phyloP scores from a whole-genome alignment of 2,888 invertebrate species.

The Temnothorax ravouxi region DNA sequence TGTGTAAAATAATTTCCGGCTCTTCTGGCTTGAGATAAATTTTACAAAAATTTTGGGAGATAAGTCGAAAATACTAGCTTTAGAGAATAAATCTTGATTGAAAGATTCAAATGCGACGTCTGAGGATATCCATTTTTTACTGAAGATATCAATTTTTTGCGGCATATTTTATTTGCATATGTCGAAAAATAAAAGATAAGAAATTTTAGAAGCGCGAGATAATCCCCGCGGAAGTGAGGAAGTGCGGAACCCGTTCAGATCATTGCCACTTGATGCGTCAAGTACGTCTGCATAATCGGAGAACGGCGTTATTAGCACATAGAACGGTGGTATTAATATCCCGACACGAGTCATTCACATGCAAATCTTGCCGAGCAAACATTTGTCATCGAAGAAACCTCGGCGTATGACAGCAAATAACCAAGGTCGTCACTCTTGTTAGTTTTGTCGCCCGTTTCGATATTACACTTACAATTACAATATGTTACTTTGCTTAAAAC shows the following conservation, averaged over 20 bases:
- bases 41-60: background rate
- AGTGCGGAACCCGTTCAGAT: background rate
- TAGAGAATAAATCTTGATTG: background rate
- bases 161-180: too few relatives aligned
- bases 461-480: constrained; percentile 47
- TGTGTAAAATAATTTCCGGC: background rate
- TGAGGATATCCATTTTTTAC: background rate
- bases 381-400: constrained; percentile 66
- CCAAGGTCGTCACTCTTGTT: constrained; percentile 52
- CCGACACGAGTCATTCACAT: constrained; percentile 70
- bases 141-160: too few relatives aligned
- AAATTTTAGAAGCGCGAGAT: background rate
- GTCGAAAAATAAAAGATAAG: background rate
- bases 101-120: background rate
- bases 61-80: background rate
- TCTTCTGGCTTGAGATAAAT: background rate
- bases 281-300: constrained; percentile 24
- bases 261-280: constrained; percentile 41
- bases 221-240: background rate
- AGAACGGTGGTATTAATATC: constrained; percentile 58
- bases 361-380: constrained; percentile 66
- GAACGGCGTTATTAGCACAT: constrained; percentile 57
- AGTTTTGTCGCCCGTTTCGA: background rate
- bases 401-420: constrained; percentile 54
- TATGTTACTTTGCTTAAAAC: background rate